phyloP scores from a whole-genome alignment of 1,140 invertebrate species.

The Adelges cooleyi region DNA sequence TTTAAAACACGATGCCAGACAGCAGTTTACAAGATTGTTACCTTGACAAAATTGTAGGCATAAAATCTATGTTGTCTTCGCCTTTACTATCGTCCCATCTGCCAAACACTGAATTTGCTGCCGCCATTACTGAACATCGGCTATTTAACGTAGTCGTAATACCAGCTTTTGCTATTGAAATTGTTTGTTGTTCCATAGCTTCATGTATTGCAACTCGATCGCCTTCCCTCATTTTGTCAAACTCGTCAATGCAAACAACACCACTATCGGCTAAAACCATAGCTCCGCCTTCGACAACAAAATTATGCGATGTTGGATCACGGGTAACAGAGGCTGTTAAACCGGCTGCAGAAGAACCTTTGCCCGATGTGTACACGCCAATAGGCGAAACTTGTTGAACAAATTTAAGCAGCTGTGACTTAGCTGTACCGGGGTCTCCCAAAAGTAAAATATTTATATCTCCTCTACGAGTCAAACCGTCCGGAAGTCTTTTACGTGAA shows the following conservation, averaged over 20 bases:
- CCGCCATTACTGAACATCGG: slow-evolving; percentile 93
- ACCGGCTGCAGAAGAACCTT: slow-evolving; percentile 97
- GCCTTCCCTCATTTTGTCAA: slow-evolving; percentile 99
- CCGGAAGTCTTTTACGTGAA: slow-evolving; percentile 79
- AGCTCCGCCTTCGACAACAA: slow-evolving; percentile 98
- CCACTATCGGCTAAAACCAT: slow-evolving; percentile 99
- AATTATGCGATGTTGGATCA: slow-evolving; percentile 89
- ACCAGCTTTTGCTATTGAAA: slow-evolving; percentile 98
- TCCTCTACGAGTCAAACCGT: slow-evolving; percentile 86
- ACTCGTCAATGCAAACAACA: slow-evolving; percentile 99
- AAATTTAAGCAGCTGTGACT: slow-evolving; percentile 96
- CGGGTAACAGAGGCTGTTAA: slow-evolving; percentile 93
- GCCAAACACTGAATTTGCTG: slow-evolving; percentile 96
- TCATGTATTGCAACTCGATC: slow-evolving; percentile 99
- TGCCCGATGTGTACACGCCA: slow-evolving; percentile 95
- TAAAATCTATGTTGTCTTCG: slow-evolving; percentile 98
- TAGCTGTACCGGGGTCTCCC: slow-evolving; percentile 98
- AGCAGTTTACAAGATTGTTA: not conserved
- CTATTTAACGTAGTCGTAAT: slow-evolving; percentile 98
- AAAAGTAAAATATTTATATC: slow-evolving; percentile 94
- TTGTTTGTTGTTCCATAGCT: slow-evolving; percentile 99
- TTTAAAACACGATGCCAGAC: no score
- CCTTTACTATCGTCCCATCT: slow-evolving; percentile 98
- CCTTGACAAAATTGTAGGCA: slow-evolving; percentile 97
- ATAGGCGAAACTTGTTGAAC: slow-evolving; percentile 93